Base-by-base conservation (phyloP, 2,797 vertebrate genomes). In the Danio kyathit region DNA sequence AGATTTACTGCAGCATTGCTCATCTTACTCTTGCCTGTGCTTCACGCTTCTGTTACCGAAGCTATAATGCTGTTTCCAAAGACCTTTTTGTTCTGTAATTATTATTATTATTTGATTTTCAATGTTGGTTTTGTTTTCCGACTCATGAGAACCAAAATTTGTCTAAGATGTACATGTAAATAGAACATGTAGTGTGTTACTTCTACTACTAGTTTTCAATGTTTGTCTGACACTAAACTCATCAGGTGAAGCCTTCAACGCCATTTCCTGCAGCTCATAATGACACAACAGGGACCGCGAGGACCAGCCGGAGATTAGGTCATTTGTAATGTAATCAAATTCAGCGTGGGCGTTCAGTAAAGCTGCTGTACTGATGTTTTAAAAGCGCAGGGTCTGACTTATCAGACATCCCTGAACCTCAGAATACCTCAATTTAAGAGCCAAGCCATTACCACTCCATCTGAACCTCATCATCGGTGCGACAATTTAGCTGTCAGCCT, bases 21-120 rank as follows among this genome's bases (percentile, higher is more conserved):
- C 72, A 21, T 75, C 43, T 61, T 83, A 70, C 61, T 48, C 60
- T 79, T 46, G 51, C 49, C 69, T 74, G 65, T 79, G 80, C 77
- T 74, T 80, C 72, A 75, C n/a, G 64, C 21, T 81, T 84, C 79
- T 59, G 69, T 82, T 65, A 74, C 74, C 74, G 75, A 81, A 88
- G 87, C 88, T 86, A 84, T 84, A 85, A 88, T 83, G 85, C 86
- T 85, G 83, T 85, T 87, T 88, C 88, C 87, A 89, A 89, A 88
- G 87, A 88, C 19, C 59, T 78, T 74, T 75, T 66, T 76, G 7
- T 75, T 80, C 56, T 60, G 77, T 76, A 16, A 16, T 56, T 77
- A 56, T 77, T 60, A 40, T 74, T 29, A 29, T 29, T 83, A 59
- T 66, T 74, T 56, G 6, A 1, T 16, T 76, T 80, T 49, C 17